Base-by-base conservation (phyloP, 2,113 vertebrate species). In the Sinocyclocheilus rhinocerous region DNA sequence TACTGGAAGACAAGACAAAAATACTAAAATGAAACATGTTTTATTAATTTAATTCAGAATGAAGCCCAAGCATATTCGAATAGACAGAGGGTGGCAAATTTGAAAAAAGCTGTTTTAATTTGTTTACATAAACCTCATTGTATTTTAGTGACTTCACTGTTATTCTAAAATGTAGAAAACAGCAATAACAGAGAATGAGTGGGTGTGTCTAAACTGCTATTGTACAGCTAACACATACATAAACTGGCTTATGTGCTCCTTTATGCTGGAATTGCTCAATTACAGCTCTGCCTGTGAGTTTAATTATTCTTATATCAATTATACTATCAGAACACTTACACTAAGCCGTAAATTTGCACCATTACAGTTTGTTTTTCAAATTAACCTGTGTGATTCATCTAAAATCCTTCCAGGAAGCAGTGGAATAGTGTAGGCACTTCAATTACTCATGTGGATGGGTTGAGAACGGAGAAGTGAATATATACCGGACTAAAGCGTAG, bases 371-470 rank as follows among this genome's bases (percentile, higher is more conserved):
- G 42, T 10, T 45, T 45, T 1, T 45, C 39, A 0, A 81, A 81
- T 42, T 26, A 45, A 61, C n/a, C 18, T 5, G 48, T 16, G 65
- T 83, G 81, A 83, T 83, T 83, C 45, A 83, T n/a, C 63, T n/a
- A 4, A 36, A 52, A 52, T 15, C 16, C 15, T 50, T 36, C 1
- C 45, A 83, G 20, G 12, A 57, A 10, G 12, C 29, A 20, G 8
- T 8, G 7, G 4, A 76, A 55, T 20, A 55, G 4, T 52, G 20
- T n/a, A 29, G 70, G 39, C 39, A 42, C 39, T 7, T 8, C 0
- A 42, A 42, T 42, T 42, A 42, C 39, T 42, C 39, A 42, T 26
- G 26, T 42, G 39, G 39, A 42, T 42, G 39, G 79, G 78, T 13
- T 45, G 59, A 39, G 78, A 63, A 48, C 48, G 39, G 36, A 39